Percentiles rank a stretch among this genome's conserved stretches.
Evolutionary conservation across 2,797 vertebrate species (phyloP).

Genomic region (Hypotaenidia okinawae): DNA sequence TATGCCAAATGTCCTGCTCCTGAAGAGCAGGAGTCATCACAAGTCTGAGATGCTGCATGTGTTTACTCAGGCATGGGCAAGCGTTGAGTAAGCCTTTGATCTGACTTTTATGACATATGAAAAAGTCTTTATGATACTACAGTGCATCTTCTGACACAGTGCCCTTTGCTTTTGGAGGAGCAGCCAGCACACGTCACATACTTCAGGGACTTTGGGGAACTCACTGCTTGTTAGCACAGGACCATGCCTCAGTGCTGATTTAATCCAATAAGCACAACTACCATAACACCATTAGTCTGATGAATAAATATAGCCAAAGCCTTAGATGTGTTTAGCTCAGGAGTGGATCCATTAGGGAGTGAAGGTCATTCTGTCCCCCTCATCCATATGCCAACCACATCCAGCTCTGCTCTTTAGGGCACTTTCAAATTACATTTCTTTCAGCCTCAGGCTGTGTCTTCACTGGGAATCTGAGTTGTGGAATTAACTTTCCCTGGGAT

Average conservation of each 20-base stretch:
- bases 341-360: slow-evolving; percentile 12
- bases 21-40: background rate
- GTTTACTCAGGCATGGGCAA: background rate
- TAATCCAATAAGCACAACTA: slow-evolving; percentile 26
- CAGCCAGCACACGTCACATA: background rate
- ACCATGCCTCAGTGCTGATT: background rate
- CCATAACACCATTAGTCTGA: slow-evolving; percentile 26
- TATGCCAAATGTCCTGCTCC: background rate
- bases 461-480: background rate
- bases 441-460: background rate
- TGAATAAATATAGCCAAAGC: slow-evolving; percentile 14
- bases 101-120: accelerated
- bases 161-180: background rate
- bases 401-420: background rate
- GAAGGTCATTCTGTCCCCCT: background rate
- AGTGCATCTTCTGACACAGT: background rate
- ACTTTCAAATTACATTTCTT: background rate
- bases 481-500: background rate
- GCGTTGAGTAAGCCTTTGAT: background rate
- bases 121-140: background rate
- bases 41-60: background rate
- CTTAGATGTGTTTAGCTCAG: background rate
- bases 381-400: background rate
- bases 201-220: background rate
- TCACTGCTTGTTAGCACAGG: background rate